A percentile compares a stretch with the other conserved stretches of the same genome.
phyloP scores from a whole-genome alignment of 2,797 vertebrate genomes.

The Leptodactylus fallax region DNA sequence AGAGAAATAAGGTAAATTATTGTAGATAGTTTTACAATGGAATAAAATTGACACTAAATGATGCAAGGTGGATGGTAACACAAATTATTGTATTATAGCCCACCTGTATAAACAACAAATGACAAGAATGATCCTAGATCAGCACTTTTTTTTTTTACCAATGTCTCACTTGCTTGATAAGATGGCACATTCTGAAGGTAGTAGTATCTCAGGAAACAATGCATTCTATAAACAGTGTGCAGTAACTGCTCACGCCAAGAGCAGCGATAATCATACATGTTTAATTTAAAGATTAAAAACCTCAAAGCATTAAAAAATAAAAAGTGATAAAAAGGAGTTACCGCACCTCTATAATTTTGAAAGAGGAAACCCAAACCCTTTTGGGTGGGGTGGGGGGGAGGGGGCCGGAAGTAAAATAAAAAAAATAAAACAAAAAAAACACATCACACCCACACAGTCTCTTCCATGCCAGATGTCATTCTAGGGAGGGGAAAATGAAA shows the following conservation, averaged over 20 bases:
- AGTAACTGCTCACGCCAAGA: conserved; percentile 51
- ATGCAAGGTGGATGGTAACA: neutral
- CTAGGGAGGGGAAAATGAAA: neutral
- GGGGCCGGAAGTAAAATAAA: conserved; percentile 14
- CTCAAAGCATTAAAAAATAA: conserved; percentile 69
- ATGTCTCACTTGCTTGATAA: neutral
- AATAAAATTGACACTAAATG: neutral
- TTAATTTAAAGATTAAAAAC: conserved; percentile 66
- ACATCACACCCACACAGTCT: conserved; percentile 46
- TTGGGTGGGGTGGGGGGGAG: too few species aligned
- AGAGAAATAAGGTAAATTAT: neutral
- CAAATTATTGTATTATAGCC: neutral
- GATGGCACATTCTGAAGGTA: conserved; percentile 25
- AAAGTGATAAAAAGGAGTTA: conserved; percentile 65
- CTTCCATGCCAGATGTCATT: conserved; percentile 41
- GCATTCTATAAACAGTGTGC: conserved; percentile 2
- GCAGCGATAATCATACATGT: conserved; percentile 47
- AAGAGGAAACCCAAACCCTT: conserved; percentile 45
- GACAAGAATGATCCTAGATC: neutral
- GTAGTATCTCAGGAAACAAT: neutral
- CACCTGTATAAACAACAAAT: too few species aligned
- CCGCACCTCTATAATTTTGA: conserved; percentile 63
- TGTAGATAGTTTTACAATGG: neutral
- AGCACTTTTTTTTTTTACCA: neutral
- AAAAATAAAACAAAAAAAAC: conserved; percentile 1